Conservation (phyloP, 2,797 vertebrate genomes). For the Phrynocephalus vlangalii region DNA sequence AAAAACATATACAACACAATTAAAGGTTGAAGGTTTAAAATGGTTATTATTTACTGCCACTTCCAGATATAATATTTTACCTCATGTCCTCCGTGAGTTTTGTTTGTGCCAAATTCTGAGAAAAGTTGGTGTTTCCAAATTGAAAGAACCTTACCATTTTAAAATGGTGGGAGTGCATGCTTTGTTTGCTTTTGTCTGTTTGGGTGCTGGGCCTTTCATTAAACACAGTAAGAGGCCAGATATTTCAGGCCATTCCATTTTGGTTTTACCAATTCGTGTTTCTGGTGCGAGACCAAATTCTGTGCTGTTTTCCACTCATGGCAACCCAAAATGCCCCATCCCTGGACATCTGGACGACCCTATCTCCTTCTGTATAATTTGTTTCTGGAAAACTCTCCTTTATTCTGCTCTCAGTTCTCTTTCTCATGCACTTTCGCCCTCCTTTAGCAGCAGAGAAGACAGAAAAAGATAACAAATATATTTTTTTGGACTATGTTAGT, state of each 20-base stretch:
- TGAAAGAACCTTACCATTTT: too few species aligned
- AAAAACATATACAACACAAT: background rate
- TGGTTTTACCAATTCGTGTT: too few species aligned
- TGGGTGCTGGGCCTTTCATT: too few species aligned
- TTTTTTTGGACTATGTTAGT: background rate
- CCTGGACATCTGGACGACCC: background rate
- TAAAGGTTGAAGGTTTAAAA: background rate
- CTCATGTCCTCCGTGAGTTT: background rate
- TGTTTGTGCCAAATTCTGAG: background rate
- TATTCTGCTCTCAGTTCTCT: too few species aligned
- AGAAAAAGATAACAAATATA: background rate
- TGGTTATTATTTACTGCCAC: background rate
- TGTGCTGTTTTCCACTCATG: too few species aligned
- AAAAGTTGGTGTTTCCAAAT: background rate
- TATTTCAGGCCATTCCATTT: too few species aligned
- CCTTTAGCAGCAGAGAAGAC: background rate
- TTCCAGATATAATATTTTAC: background rate
- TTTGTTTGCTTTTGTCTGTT: too few species aligned
- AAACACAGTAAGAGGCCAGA: too few species aligned
- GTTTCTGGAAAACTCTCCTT: background rate
- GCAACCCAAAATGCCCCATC: too few species aligned
- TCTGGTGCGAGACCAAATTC: too few species aligned
- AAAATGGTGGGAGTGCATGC: too few species aligned
- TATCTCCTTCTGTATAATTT: background rate
- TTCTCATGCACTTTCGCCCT: background rate